These are phyloP conservation scores for Ceraclea dissimilis DNA, from an alignment of 2,888 invertebrate genomes.

Conservation along the genomic window DNA sequence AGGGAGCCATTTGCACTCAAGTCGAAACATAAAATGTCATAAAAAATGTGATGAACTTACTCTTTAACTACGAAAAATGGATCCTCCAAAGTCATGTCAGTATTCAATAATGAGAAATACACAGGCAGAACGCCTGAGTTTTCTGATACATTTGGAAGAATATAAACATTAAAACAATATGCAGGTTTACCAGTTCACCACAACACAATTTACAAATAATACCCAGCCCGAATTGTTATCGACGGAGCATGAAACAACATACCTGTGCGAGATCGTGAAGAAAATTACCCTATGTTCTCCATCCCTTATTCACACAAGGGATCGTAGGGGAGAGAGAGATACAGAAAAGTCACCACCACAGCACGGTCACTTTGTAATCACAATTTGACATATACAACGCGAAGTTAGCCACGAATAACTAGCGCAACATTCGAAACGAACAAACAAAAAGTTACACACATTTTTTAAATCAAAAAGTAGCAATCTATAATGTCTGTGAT, in stretches of 20 bases:
- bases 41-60: conserved; percentile 56
- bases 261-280: conserved; percentile 19
- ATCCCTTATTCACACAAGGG: conserved; percentile 38
- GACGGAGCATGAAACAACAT: conserved; percentile 18
- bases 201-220: background rate
- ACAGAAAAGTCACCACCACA: background rate
- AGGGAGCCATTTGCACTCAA: conserved; percentile 14
- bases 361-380: background rate
- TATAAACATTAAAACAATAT: conserved; percentile 15
- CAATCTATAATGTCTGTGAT: no score
- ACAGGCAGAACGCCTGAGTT: conserved; percentile 13
- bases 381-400: background rate
- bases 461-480: no score
- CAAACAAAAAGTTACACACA: no score
- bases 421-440: no score
- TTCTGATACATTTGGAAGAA: conserved; percentile 19
- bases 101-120: conserved; percentile 36
- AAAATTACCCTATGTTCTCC: conserved; percentile 31
- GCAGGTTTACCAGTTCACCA: conserved; percentile 5
- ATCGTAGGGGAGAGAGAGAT: conserved; percentile 9
- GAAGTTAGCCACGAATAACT: background rate
- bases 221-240: conserved; percentile 19
- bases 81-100: conserved; percentile 96
- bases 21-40: background rate
- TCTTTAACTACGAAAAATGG: conserved; percentile 98